Evolutionary conservation across 2,113 vertebrate genomes (phyloP).

Genomic region (Phylloscopus whistleri): DNA sequence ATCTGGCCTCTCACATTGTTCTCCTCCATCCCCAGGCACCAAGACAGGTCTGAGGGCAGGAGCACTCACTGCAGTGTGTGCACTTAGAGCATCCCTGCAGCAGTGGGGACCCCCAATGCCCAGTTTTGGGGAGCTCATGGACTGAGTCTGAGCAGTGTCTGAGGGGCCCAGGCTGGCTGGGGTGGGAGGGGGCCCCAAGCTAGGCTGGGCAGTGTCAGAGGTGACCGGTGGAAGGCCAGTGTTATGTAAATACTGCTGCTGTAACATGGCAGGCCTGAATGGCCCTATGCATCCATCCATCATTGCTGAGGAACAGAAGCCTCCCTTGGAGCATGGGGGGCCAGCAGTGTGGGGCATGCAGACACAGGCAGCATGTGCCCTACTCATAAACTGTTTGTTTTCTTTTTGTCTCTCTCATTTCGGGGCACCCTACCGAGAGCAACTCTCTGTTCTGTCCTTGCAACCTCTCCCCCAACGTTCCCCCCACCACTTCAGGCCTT

Average conservation of each 20-base stretch:
- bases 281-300: slow-evolving; percentile 92
- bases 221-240: slow-evolving; percentile 85
- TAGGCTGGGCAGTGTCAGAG: slow-evolving; percentile 72
- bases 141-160: fast-evolving
- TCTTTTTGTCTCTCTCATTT: slow-evolving; percentile 84
- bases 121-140: neutral
- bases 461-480: slow-evolving; percentile 48
- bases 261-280: slow-evolving; percentile 89
- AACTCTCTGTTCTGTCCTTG: slow-evolving; percentile 81
- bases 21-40: neutral
- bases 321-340: slow-evolving; percentile 74
- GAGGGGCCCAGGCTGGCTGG: neutral
- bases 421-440: slow-evolving; percentile 79
- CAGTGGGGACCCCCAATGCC: neutral
- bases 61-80: fast-evolving
- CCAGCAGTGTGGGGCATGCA: slow-evolving; percentile 80
- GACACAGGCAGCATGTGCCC: slow-evolving; percentile 89
- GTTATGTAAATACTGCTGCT: slow-evolving; percentile 98
- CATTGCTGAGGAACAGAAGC: slow-evolving; percentile 86
- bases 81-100: neutral
- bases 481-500: slow-evolving; percentile 44
- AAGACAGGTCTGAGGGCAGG: neutral
- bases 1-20: neutral
- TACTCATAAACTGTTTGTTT: slow-evolving; percentile 94
- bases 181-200: slow-evolving; percentile 60